Base-by-base conservation (phyloP, 2,797 vertebrate species). In the Diglossa cyanea region DNA sequence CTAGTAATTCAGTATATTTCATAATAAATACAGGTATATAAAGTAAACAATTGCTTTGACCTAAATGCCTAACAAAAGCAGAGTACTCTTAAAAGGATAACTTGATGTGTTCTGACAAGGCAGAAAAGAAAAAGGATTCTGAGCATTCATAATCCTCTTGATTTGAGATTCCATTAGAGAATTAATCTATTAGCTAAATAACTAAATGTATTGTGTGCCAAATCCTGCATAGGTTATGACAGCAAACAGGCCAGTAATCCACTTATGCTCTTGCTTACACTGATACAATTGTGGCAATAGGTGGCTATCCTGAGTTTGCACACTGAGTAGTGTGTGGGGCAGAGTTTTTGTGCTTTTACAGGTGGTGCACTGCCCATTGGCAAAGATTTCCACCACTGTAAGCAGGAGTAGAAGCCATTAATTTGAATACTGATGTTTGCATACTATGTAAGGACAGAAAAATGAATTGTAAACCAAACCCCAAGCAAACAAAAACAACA, bases 171-270 rank as follows among this genome's bases (percentile, higher is more conserved):
- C 54, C 78, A 75, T 86, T 86, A 80, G 51, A 62, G 62, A 92
- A 88, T 92, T 83, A 93, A 88, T 91, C 66, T 92, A 91, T 96
- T 92, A 91, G 26, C 39, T 89, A 86, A 91, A 94, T 81, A 94
- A 93, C 62, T 90, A 91, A 75, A 75, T 26, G 37, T 26, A 84
- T 44, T 70, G 11, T 88, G 44, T 77, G 78, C 31, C 89, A 91
- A 94, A 78, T 83, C 47, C 92, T 91, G 70, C 28, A 28, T 48
- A 65, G 86, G 21, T 80, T 91, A 70, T 48, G 26, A 70, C 25
- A 68, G 44, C 24, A 93, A 72, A 80, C 15, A 66, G 33, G 13
- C 40, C 65, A 75, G 60, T 54, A 75, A 95, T 67, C 42, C 76
- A 68, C 53, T 91, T 88, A 71, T 48, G 44, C 12, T 75, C 25